These are phyloP conservation scores for Dicrurus megarhynchus DNA, from an alignment of 2,113 vertebrate genomes.

Conservation along the genomic window DNA sequence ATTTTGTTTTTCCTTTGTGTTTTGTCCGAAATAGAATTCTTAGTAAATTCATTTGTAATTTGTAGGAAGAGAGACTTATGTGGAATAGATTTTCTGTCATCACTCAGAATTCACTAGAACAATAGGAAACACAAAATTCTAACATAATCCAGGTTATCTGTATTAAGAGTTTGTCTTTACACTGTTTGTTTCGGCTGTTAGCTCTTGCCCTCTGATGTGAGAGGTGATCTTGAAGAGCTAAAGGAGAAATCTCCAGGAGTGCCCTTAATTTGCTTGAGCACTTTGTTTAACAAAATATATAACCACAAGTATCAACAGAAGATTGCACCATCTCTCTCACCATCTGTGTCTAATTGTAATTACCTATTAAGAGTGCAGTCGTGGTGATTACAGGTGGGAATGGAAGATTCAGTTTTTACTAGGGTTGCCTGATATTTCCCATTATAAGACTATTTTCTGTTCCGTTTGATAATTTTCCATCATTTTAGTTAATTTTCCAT, in stretches of 20 bases:
- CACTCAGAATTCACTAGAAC: neutral
- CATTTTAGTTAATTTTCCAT: constrained; percentile 39
- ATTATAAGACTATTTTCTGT: constrained; percentile 52
- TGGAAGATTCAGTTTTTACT: constrained; percentile 1
- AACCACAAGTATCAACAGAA: neutral
- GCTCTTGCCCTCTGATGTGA: neutral
- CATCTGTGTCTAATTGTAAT: constrained; percentile 49
- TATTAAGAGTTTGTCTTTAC: neutral
- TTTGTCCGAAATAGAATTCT: neutral
- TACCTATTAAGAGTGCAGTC: constrained; percentile 28
- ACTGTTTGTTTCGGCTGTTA: neutral
- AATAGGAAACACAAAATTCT: neutral
- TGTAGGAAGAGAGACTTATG: neutral
- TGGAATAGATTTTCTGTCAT: neutral
- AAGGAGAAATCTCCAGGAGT: constrained; percentile 57
- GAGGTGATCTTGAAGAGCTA: neutral
- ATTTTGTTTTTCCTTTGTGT: neutral
- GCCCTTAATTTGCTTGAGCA: constrained; percentile 6
- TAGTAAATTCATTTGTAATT: neutral
- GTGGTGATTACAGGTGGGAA: constrained; percentile 57
- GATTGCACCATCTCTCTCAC: neutral
- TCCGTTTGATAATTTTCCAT: neutral
- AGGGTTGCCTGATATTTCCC: constrained; percentile 28
- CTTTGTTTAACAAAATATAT: constrained; percentile 29
- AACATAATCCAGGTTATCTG: neutral